Conservation (phyloP, 2,888 invertebrate species). For the Panopea generosa region DNA sequence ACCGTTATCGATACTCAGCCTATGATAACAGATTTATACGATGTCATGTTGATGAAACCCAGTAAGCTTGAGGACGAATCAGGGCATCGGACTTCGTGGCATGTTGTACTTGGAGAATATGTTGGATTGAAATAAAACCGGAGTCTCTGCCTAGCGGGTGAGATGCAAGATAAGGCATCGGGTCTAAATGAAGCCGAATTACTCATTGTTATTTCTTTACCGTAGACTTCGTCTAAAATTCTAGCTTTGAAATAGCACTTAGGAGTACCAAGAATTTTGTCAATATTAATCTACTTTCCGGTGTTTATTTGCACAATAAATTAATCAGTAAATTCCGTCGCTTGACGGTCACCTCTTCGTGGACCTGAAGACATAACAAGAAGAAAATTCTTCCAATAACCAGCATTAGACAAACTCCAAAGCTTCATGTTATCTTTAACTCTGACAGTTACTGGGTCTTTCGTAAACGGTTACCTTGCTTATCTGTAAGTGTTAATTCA, state of each 20-base stretch:
- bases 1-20: constrained; percentile 16
- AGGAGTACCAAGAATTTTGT: constrained; percentile 14
- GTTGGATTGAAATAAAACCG: no score
- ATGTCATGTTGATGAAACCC: constrained; percentile 27
- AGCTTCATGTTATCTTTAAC: no score
- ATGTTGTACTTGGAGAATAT: no score
- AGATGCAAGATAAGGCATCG: neutral
- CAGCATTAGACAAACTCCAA: no score
- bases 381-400: no score
- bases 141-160: no score
- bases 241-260: constrained; percentile 36
- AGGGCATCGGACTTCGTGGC: no score
- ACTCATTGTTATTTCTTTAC: constrained; percentile 11
- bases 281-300: constrained; percentile 13
- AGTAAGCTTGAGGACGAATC: neutral
- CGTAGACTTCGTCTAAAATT: constrained; percentile 15
- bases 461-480: no score
- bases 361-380: no score
- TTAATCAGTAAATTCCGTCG: neutral
- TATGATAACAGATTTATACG: constrained; percentile 20
- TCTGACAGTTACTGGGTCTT: no score
- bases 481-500: no score
- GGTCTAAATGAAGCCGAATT: constrained; percentile 23
- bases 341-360: constrained; percentile 9
- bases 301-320: constrained; percentile 1